These are phyloP conservation scores for Heliangelus exortis DNA, from an alignment of 2,797 vertebrate species.

Conservation along the genomic window DNA sequence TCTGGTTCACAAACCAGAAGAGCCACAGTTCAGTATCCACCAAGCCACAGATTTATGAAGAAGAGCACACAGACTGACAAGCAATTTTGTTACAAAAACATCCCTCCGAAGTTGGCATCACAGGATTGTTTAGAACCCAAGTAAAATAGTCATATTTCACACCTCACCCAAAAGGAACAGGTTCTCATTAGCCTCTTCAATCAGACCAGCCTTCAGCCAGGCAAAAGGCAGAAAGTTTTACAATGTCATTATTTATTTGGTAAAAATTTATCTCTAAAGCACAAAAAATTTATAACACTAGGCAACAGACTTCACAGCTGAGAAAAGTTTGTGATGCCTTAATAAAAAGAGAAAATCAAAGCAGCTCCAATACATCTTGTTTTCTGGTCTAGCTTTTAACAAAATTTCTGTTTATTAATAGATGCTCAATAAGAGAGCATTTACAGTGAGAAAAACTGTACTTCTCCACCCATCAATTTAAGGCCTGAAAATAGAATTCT, in stretches of 20 bases:
- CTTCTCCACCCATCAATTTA: constrained; percentile 67
- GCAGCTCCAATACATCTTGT: neutral
- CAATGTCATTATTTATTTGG: constrained; percentile 62
- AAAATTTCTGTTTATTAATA: constrained; percentile 71
- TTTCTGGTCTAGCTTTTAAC: constrained; percentile 47
- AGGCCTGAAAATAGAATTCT: constrained; percentile 82
- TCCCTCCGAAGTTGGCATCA: constrained; percentile 7
- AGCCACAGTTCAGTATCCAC: constrained; percentile 56
- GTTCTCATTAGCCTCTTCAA: constrained; percentile 66
- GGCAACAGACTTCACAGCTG: constrained; percentile 39
- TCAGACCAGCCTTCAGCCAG: constrained; percentile 56
- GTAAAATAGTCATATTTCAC: constrained; percentile 70
- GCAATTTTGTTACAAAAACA: constrained; percentile 64
- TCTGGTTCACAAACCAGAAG: constrained; percentile 47
- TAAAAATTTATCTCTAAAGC: constrained; percentile 62
- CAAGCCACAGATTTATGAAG: constrained; percentile 63
- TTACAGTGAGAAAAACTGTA: constrained; percentile 71
- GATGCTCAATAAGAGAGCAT: constrained; percentile 66
- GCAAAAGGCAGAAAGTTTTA: constrained; percentile 66
- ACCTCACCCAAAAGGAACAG: constrained; percentile 56
- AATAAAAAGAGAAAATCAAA: constrained; percentile 60
- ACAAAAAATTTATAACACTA: constrained; percentile 38
- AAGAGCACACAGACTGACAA: constrained; percentile 63
- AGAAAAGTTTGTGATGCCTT: constrained; percentile 56
- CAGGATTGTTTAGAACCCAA: constrained; percentile 45